These are phyloP conservation scores for Condylura cristata DNA, from an alignment of 2,113 vertebrate genomes.

Conservation along the genomic window DNA sequence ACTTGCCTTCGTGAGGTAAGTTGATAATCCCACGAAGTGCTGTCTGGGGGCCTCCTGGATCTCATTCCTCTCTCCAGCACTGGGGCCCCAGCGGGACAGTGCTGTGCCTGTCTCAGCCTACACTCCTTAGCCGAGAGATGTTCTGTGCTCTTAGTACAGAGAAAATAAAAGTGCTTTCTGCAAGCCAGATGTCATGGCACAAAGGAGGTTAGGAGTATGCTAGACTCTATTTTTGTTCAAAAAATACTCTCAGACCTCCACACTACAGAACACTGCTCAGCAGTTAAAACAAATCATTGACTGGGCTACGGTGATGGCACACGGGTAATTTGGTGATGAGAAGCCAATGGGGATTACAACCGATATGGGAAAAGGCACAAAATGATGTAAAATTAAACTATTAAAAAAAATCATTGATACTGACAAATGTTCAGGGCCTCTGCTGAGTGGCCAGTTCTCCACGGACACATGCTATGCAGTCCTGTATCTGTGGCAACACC, in stretches of 20 bases:
- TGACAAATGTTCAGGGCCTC: accelerated
- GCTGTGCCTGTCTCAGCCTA: neutral
- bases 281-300: neutral
- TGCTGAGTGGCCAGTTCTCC: too few relatives aligned
- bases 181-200: neutral
- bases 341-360: too few relatives aligned
- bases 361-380: too few relatives aligned
- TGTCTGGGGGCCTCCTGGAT: neutral
- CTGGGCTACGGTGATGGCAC: too few relatives aligned
- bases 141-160: neutral
- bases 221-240: neutral
- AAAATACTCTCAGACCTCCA: neutral
- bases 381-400: too few relatives aligned
- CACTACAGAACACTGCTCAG: neutral
- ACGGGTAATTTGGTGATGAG: too few relatives aligned
- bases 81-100: neutral
- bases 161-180: neutral
- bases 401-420: neutral
- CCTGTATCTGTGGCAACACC: neutral
- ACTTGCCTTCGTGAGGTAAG: neutral
- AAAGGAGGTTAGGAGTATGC: neutral
- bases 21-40: neutral
- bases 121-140: too few relatives aligned
- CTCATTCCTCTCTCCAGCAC: neutral
- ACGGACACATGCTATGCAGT: neutral